Evolutionary conservation across 2,797 vertebrate species (phyloP), one percentile per base, ranked within the genome.

Genomic region (Danio choprae): DNA sequence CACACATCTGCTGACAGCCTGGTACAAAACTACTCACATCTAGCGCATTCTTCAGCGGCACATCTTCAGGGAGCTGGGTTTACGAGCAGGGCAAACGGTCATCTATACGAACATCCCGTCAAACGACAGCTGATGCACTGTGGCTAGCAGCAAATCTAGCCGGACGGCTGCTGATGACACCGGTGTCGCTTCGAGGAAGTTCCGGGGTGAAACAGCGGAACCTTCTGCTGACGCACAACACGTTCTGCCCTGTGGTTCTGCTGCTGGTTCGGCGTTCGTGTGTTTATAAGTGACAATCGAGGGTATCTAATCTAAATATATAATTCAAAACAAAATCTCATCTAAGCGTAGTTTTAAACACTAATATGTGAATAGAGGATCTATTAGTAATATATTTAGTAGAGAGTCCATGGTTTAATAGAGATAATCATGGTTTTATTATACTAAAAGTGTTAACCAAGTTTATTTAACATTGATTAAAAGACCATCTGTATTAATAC

Each of bases 31-130:
- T 64, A 86, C 84, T 86, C 56, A 86, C 84, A 58, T 74, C 10
- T 82, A 68, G 46, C 58, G 70, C 80, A 80, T 81, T 77, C 62
- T 79, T 84, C 43, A 86, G 46, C 77, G 71, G 48, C 67, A 77
- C 73, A 84, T 84, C 56, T 64, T 77, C 56, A 4, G 48, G 63
- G 51, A 50, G 22, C 50, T 10, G 56, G 13, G 18, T 38, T 76
- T 29, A 70, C 15, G 7, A 46, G 58, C 9, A 63, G 56, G 22
- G 15, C n/a, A 44, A 71, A 38, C 5, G 13, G 67, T 63, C 60
- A 59, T 62, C 44, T 58, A n/a, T 4, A 73, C 29, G 60, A 44
- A 60, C 85, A 81, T 77, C 44, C 72, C 79, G 51, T 36, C 9
- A 73, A 56, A n/a, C 11, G 59, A 13, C 65, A 41, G 55, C 38